These are phyloP conservation scores for Rhamnusium bicolor DNA, from an alignment of 2,888 invertebrate species.

Conservation along the genomic window DNA sequence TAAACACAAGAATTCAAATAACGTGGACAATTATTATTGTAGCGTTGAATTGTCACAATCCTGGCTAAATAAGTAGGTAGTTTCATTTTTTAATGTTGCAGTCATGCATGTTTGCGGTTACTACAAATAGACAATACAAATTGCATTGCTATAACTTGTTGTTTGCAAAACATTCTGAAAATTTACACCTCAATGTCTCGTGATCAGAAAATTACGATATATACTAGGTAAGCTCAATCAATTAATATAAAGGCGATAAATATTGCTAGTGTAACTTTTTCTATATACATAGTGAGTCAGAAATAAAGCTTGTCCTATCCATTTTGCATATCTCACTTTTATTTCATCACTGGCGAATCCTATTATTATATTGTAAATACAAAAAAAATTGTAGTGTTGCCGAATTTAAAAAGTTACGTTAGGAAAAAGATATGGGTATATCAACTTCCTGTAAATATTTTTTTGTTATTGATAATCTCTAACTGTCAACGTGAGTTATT, in stretches of 20 bases:
- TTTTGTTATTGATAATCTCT: too few relatives aligned
- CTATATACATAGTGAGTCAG: background rate
- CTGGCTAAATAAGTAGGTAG: constrained; percentile 10
- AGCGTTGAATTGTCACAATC: constrained; percentile 28
- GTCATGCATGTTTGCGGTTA: constrained; percentile 9
- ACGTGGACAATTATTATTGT: constrained; percentile 34
- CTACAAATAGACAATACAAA: background rate
- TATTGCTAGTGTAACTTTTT: background rate
- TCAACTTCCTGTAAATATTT: too few relatives aligned
- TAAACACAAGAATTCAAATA: constrained; percentile 42
- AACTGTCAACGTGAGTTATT: too few relatives aligned
- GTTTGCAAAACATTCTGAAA: background rate
- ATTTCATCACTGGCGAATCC: too few relatives aligned
- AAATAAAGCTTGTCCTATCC: background rate
- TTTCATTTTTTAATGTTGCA: constrained; percentile 22
- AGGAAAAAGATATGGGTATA: too few relatives aligned
- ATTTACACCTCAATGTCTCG: background rate
- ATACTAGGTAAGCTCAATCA: background rate
- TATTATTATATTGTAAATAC: too few relatives aligned
- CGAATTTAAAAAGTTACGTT: too few relatives aligned
- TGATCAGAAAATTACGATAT: background rate
- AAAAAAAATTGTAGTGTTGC: too few relatives aligned
- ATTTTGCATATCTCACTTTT: too few relatives aligned
- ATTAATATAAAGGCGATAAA: background rate
- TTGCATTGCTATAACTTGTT: background rate